phyloP scores from a whole-genome alignment of 2,888 invertebrate genomes.

The Venustoraphidia nigricollis region DNA sequence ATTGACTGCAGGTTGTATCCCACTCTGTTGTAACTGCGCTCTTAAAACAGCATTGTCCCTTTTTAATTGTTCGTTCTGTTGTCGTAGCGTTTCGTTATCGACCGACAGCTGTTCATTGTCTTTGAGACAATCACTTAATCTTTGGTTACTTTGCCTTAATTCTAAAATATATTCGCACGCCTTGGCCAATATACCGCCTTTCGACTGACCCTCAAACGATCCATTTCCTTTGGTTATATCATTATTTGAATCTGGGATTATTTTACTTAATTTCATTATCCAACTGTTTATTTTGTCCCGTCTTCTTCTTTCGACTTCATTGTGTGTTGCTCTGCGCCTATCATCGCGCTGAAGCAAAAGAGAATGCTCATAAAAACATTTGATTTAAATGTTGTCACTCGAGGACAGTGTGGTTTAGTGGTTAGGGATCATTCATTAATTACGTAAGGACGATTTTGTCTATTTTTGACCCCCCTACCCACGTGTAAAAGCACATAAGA shows the following conservation, averaged over 20 bases:
- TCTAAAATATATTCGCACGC: constrained; percentile 90
- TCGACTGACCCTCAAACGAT: constrained; percentile 56
- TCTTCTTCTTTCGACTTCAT: constrained; percentile 86
- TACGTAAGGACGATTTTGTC: too few species aligned
- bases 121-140: constrained; percentile 39
- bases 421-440: too few species aligned
- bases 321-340: constrained; percentile 80
- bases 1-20: constrained; percentile 27
- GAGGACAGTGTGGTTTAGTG: too few species aligned
- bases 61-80: constrained; percentile 55
- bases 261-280: constrained; percentile 84
- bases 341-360: constrained; percentile 55
- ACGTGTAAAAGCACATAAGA: too few species aligned
- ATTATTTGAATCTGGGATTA: constrained; percentile 52
- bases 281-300: constrained; percentile 94
- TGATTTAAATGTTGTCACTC: neutral
- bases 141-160: constrained; percentile 60
- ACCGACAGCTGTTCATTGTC: constrained; percentile 59
- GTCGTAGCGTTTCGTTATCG: constrained; percentile 53
- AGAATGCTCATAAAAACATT: neutral
- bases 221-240: constrained; percentile 47
- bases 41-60: constrained; percentile 60
- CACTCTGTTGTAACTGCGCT: constrained; percentile 49
- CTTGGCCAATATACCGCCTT: constrained; percentile 89
- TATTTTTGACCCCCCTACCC: too few species aligned